These are phyloP conservation scores for Leptodactylus fuscus DNA, from an alignment of 2,113 vertebrate genomes.

Conservation along the genomic window DNA sequence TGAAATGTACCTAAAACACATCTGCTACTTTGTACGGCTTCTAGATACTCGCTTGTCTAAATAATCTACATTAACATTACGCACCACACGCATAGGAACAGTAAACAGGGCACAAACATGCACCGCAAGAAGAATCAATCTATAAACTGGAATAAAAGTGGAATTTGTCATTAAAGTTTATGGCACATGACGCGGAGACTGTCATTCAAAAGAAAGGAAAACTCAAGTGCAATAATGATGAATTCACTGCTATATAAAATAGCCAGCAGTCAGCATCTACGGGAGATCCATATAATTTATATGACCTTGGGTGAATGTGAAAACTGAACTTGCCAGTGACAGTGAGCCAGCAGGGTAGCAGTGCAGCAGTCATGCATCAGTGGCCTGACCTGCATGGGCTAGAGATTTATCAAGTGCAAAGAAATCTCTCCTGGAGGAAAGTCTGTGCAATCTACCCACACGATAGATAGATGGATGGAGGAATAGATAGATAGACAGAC, in stretches of 20 bases:
- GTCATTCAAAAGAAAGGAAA: conserved; percentile 3
- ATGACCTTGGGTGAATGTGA: conserved; percentile 43
- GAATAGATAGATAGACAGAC: background rate
- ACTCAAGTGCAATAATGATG: conserved; percentile 11
- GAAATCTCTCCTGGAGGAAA: conserved; percentile 1
- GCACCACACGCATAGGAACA: background rate
- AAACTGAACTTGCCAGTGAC: conserved; percentile 44
- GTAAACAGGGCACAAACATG: background rate
- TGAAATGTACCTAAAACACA: conserved; percentile 14
- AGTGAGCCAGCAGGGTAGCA: conserved; percentile 34
- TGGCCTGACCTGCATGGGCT: conserved; percentile 14
- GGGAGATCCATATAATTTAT: conserved; percentile 36
- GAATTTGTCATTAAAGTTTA: background rate
- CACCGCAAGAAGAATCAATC: background rate
- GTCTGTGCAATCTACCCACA: background rate
- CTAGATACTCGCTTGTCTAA: background rate
- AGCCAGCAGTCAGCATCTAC: conserved; percentile 19
- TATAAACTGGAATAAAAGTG: background rate
- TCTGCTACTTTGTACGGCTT: background rate
- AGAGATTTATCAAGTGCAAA: conserved; percentile 46
- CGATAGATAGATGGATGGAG: background rate
- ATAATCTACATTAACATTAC: background rate
- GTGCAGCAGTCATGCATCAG: conserved; percentile 32
- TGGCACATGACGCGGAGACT: background rate
- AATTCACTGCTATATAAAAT: conserved; percentile 4